Evolutionary conservation across 2,797 vertebrate genomes (phyloP), one percentile per base, ranked within the genome.

Genomic region (Pelobates cultripes): DNA sequence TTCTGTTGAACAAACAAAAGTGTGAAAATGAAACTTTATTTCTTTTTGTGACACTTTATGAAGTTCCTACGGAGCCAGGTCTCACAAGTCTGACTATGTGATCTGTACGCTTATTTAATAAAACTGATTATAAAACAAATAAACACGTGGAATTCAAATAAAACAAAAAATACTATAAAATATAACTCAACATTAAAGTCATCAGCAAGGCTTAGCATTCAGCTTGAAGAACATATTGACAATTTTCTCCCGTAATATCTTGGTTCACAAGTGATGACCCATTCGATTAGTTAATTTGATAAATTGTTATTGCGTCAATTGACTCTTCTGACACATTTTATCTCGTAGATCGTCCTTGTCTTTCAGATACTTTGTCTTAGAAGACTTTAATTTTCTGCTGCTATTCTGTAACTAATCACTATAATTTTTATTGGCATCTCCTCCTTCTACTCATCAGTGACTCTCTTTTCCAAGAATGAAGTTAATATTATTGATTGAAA

Each of bases 351-450:
- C n/a, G 5, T 40, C 61, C 28, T 3, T 10, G 0, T 40, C 61
- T 40, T 64, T 3, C 7, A 41, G 2, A 64, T 43, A 40, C 55
- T 12, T 57, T 7, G 55, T 28, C 28, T 28, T 28, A 1, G 28
- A 28, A 12, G 55, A 7, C 1, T 12, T 14, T 57, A 1, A 1
- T 9, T 57, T 57, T 14, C 55, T 57, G 9, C 4, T 28, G 55
- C 8, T 10, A 51, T 6, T 28, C 10, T 4, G 61, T 61, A 67
- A 76, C 74, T 76, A 76, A 66, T 76, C 74, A 40, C 9, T 15
- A 43, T n/a, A 68, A 77, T 77, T 55, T 68, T 68, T 68, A 68
- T 77, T 53, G 63, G 15, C 28, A 42, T 40, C 14, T 40, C 17
- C 44, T 44, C 17, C 47, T 42, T 66, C 28, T n/a, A 76, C 47